These are phyloP conservation scores for mouse (Mus musculus) DNA, from an alignment of 2,113 vertebrate species.

Conservation along the genomic window GRCm39 chr12:47867501-47868000, in stretches of 20 bases:
- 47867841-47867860: not conserved
- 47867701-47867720: not conserved
- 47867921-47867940: not conserved
- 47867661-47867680: not conserved
- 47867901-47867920: not conserved
- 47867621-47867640: not conserved
- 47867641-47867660: not conserved
- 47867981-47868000: not conserved
- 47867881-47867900: not conserved
- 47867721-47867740: constrained; percentile 31
- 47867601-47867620: not conserved
- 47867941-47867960: not conserved
- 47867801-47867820: not conserved
- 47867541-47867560: not conserved
- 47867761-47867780: not conserved
- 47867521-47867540: not conserved
- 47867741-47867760: not conserved
- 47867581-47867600: not conserved
- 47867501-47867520: not conserved
- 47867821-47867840: not conserved
- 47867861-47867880: not conserved
- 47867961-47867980: not conserved
- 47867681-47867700: not conserved
- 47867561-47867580: not conserved
- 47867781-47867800: no score